Evolutionary conservation across 2,113 vertebrate genomes (phyloP).

Genomic region (Danio rerio): GRCz12tu NC_133200.1:12186501-12187000

Average conservation of each 20-base stretch:
- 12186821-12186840: not conserved
- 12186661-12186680: too few species aligned
- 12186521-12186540: constrained; percentile 5
- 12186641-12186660: not conserved
- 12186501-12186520: not conserved
- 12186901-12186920: not conserved
- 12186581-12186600: too few species aligned
- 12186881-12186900: not conserved
- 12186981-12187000: too few species aligned
- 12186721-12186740: too few species aligned
- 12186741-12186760: too few species aligned
- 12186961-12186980: too few species aligned
- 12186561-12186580: not conserved
- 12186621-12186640: not conserved
- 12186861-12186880: not conserved
- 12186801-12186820: not conserved
- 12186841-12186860: too few species aligned
- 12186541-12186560: not conserved
- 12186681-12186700: too few species aligned
- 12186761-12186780: too few species aligned
- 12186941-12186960: too few species aligned
- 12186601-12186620: too few species aligned
- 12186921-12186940: not conserved
- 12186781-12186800: not conserved
- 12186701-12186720: too few species aligned